Conservation (phyloP, 2,113 vertebrate genomes). For the Muscicapa adusta region DNA sequence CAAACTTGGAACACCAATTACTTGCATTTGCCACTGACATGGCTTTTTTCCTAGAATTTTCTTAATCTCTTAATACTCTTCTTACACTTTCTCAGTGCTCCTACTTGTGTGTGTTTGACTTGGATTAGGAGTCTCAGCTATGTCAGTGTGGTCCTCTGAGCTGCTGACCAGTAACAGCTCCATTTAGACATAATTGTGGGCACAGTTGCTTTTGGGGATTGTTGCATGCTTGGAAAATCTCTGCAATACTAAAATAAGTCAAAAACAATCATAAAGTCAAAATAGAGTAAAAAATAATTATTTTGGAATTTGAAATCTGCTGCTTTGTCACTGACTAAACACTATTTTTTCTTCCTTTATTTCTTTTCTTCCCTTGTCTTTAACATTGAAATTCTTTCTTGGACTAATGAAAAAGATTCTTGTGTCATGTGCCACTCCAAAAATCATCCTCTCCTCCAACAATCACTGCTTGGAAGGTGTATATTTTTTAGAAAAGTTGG, state of each 20-base stretch:
- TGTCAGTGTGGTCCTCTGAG: not conserved
- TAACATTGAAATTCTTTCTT: not conserved
- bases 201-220: not conserved
- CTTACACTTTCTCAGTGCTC: not conserved
- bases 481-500: not conserved
- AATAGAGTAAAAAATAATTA: not conserved
- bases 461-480: not conserved
- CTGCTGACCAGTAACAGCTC: not conserved
- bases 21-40: not conserved
- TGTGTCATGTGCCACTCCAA: not conserved
- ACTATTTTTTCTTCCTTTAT: not conserved
- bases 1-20: not conserved
- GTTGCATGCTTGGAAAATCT: not conserved
- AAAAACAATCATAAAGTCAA: not conserved
- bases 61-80: not conserved
- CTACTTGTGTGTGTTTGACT: not conserved
- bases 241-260: not conserved
- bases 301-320: not conserved
- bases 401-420: not conserved
- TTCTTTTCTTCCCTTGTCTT: not conserved
- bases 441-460: not conserved
- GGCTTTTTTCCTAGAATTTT: not conserved
- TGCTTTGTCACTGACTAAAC: not conserved
- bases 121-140: not conserved
- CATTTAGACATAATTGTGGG: not conserved